These are phyloP conservation scores for Piprites chloris DNA, from an alignment of 2,113 vertebrate genomes.

Conservation along the genomic window DNA sequence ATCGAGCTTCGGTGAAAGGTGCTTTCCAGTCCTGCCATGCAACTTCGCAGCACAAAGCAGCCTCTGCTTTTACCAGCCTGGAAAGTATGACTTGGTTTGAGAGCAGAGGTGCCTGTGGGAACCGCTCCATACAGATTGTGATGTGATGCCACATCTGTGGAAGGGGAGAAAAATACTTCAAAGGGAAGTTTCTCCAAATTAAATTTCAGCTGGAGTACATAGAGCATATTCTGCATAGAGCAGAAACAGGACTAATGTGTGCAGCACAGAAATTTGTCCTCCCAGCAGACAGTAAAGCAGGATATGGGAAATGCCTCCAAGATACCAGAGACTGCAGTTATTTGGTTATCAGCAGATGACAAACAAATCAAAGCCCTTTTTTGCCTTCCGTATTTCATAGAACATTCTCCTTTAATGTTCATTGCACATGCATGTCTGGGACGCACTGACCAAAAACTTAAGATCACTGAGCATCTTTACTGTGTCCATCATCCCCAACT, in stretches of 20 bases:
- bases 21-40: not conserved
- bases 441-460: not conserved
- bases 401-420: not conserved
- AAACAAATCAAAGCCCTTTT: not conserved
- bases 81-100: not conserved
- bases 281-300: not conserved
- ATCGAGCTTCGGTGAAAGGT: not conserved
- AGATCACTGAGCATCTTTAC: not conserved
- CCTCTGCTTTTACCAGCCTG: not conserved
- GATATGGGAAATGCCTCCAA: not conserved
- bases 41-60: not conserved
- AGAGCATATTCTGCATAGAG: not conserved
- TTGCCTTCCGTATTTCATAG: not conserved
- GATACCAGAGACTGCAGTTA: not conserved
- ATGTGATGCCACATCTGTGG: too few relatives aligned
- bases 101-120: not conserved
- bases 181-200: fast-evolving
- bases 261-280: not conserved
- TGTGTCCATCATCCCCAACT: not conserved
- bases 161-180: not conserved
- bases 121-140: not conserved
- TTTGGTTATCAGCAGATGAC: not conserved
- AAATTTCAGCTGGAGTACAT: not conserved
- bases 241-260: not conserved
- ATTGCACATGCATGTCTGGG: not conserved